Evolutionary conservation across 2,888 invertebrate genomes (phyloP).

Genomic region (Microchrysa polita): DNA sequence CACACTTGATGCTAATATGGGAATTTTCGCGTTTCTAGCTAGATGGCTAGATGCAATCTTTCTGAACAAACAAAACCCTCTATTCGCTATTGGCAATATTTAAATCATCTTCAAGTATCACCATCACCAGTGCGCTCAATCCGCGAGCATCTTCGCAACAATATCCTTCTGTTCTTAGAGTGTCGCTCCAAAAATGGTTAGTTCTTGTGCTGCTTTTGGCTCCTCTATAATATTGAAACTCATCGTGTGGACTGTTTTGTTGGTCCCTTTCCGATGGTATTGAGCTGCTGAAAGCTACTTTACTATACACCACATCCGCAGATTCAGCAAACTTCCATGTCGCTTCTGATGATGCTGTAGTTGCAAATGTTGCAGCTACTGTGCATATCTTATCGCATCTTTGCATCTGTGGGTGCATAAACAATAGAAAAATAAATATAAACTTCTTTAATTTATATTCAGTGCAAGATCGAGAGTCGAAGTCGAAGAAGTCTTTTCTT

Average conservation of each 20-base stretch:
- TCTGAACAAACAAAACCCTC: background rate
- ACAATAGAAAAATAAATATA: slow-evolving; percentile 45
- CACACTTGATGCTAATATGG: slow-evolving; percentile 41
- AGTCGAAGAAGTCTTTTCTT: no score
- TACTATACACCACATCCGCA: no score
- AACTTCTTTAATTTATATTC: slow-evolving; percentile 43
- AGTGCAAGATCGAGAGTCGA: slow-evolving; percentile 38
- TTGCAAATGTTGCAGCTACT: slow-evolving; percentile 20
- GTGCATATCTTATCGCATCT: slow-evolving; percentile 42
- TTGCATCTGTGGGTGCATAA: slow-evolving; percentile 44
- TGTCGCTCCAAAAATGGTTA: slow-evolving; percentile 33
- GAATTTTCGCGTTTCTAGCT: slow-evolving; percentile 13
- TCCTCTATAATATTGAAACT: background rate
- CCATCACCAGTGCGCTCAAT: slow-evolving; percentile 18
- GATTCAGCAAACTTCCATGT: no score
- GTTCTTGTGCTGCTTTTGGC: slow-evolving; percentile 2
- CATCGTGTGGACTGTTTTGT: no score
- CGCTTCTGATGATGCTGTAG: background rate
- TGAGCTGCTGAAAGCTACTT: no score
- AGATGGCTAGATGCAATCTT: slow-evolving; percentile 15
- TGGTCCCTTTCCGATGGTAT: no score
- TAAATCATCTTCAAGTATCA: slow-evolving; percentile 32
- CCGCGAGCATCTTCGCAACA: slow-evolving; percentile 38
- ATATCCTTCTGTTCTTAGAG: slow-evolving; percentile 31
- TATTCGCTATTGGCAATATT: background rate